Percentiles rank a stretch among this genome's conserved stretches.
phyloP scores from a whole-genome alignment of 1,140 invertebrate species.

The Antheraea pernyi region DNA sequence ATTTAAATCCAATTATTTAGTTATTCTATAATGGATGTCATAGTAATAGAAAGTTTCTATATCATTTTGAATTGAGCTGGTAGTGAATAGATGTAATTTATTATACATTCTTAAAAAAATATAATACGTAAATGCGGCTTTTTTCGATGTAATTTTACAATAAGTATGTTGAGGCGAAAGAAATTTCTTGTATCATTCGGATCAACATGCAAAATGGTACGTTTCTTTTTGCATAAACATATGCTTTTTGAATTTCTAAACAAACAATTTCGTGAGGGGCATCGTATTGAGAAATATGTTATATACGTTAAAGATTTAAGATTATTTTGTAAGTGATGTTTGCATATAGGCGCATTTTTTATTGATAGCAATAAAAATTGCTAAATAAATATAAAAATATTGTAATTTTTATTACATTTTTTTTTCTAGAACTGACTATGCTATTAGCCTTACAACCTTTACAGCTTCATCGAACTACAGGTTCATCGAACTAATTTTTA shows the following conservation, averaged over 20 bases:
- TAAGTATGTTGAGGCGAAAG: slow-evolving; percentile 18
- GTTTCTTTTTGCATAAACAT: slow-evolving; percentile 21
- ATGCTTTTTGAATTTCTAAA: slow-evolving; percentile 22
- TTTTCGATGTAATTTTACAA: slow-evolving; percentile 8
- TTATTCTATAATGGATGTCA: slow-evolving; percentile 1
- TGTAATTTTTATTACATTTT: too few relatives aligned
- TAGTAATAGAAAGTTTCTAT: background rate
- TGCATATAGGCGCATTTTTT: background rate
- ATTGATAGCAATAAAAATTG: too few relatives aligned
- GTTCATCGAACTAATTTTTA: too few relatives aligned
- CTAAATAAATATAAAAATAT: too few relatives aligned
- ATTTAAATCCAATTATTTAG: background rate
- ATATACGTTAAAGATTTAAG: slow-evolving; percentile 2
- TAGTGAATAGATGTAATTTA: background rate
- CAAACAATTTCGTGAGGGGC: slow-evolving; percentile 7
- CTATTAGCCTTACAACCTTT: too few relatives aligned
- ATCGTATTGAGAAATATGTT: background rate
- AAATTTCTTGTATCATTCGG: slow-evolving; percentile 28
- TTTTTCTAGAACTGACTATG: too few relatives aligned
- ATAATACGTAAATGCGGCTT: background rate
- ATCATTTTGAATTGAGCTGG: background rate
- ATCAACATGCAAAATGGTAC: slow-evolving; percentile 21
- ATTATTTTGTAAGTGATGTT: background rate
- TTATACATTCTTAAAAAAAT: background rate
- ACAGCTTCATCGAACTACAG: too few relatives aligned